A percentile compares a stretch with the other conserved stretches of the same genome.
Evolutionary conservation across 2,113 vertebrate species (phyloP).

Genomic region (Ctenomys sociabilis): DNA sequence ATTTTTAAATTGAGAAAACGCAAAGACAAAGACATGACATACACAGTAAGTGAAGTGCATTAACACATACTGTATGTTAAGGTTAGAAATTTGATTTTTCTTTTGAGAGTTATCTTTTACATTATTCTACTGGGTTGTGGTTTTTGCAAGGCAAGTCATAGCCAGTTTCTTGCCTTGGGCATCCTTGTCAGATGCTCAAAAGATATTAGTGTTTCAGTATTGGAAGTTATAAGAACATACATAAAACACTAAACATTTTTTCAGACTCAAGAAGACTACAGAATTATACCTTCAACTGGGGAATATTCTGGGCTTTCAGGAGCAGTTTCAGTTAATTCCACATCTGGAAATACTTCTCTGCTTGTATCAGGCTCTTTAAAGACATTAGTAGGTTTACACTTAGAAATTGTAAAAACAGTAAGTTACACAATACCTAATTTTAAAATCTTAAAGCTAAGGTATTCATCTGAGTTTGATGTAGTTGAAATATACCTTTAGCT

Average conservation of each 20-base stretch:
- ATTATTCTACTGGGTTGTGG: background rate
- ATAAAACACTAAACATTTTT: conserved; percentile 20
- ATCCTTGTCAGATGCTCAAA: conserved; percentile 69
- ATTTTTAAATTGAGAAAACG: conserved; percentile 53
- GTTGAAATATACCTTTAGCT: conserved; percentile 83
- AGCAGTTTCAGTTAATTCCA: conserved; percentile 63
- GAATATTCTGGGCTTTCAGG: conserved; percentile 71
- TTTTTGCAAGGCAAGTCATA: conserved; percentile 16
- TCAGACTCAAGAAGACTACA: conserved; percentile 52
- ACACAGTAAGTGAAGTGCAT: conserved; percentile 29
- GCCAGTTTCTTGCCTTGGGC: conserved; percentile 62
- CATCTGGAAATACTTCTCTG: conserved; percentile 83
- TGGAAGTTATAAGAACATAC: background rate
- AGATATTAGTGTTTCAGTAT: conserved; percentile 73
- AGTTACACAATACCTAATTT: background rate
- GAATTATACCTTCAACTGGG: conserved; percentile 68
- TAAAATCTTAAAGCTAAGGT: conserved; percentile 37
- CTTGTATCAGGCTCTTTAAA: conserved; percentile 85
- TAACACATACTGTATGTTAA: background rate
- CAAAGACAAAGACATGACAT: conserved; percentile 36
- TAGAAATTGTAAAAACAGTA: conserved; percentile 57
- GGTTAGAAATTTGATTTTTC: conserved; percentile 45
- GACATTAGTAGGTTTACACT: conserved; percentile 79
- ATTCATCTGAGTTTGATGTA: conserved; percentile 52
- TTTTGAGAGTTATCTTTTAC: background rate